Evolutionary conservation across 1,140 invertebrate genomes (phyloP).

Genomic region (Steinernema khuongi): DNA sequence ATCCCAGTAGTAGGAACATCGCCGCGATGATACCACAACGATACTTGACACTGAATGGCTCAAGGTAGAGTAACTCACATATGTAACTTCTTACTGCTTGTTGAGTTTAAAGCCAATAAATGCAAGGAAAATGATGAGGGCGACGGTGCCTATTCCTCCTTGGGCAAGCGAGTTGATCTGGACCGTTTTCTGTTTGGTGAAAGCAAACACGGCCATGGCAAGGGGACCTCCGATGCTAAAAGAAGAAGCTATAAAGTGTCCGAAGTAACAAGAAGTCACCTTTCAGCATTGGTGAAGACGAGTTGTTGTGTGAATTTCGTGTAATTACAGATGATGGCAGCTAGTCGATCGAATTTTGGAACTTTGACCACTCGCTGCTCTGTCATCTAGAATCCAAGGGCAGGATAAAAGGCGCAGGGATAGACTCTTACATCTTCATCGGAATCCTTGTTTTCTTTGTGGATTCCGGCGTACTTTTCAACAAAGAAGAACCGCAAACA

Average conservation of each 20-base stretch:
- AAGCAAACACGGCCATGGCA: constrained; percentile 17
- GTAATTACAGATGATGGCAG: constrained; percentile 35
- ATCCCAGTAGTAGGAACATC: not conserved
- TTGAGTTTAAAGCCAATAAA: constrained; percentile 18
- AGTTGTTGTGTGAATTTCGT: constrained; percentile 45
- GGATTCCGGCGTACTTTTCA: constrained; percentile 39
- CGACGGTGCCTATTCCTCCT: not conserved
- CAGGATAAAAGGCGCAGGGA: not conserved
- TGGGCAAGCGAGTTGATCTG: not conserved
- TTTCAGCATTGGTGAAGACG: constrained; percentile 24
- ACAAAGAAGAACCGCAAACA: constrained; percentile 33
- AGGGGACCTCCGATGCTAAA: not conserved
- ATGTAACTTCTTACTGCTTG: not conserved
- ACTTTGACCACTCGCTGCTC: not conserved
- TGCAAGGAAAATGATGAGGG: constrained; percentile 10
- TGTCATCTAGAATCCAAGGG: not conserved
- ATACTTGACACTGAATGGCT: constrained; percentile 11
- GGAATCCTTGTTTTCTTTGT: constrained; percentile 13
- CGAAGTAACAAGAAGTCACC: not conserved
- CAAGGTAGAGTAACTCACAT: not conserved
- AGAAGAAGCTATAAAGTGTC: not conserved
- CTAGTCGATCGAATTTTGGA: constrained; percentile 6
- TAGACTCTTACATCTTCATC: not conserved
- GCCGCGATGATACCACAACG: constrained; percentile 4
- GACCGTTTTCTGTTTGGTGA: constrained; percentile 14